A percentile compares a stretch with the other conserved stretches of the same genome.
Evolutionary conservation across 2,888 invertebrate genomes (phyloP).

Genomic region (Acrobasis consociella): DNA sequence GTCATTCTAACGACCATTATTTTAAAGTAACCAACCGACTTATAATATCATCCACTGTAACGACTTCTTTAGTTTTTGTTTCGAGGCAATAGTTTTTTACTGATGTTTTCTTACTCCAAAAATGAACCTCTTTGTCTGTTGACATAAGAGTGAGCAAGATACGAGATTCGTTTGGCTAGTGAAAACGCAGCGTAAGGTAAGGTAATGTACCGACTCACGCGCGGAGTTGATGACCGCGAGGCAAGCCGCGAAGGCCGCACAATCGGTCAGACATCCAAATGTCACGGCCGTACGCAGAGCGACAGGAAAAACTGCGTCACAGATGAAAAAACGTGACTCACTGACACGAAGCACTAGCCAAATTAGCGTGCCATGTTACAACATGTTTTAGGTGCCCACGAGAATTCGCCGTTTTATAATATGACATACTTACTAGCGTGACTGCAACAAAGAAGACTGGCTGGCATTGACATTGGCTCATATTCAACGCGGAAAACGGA

Average conservation of each 20-base stretch:
- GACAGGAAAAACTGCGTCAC: conserved; percentile 75
- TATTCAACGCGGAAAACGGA: conserved; percentile 66
- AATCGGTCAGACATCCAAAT: conserved; percentile 81
- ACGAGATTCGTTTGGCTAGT: conserved; percentile 43
- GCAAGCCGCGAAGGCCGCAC: conserved; percentile 69
- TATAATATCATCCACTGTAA: conserved; percentile 45
- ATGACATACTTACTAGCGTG: conserved; percentile 44
- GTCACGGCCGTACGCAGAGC: conserved; percentile 73
- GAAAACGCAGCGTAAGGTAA: conserved; percentile 60
- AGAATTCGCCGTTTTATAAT: conserved; percentile 43
- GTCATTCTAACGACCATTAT: conserved; percentile 31
- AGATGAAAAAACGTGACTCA: conserved; percentile 76
- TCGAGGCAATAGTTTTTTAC: conserved; percentile 10
- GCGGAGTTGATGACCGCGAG: conserved; percentile 76
- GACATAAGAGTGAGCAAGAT: conserved; percentile 48
- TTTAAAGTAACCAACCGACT: conserved; percentile 24
- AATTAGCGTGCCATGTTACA: conserved; percentile 29
- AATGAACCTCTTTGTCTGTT: conserved; percentile 44
- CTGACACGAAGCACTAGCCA: conserved; percentile 37
- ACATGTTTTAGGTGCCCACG: conserved; percentile 5
- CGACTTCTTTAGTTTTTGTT: conserved; percentile 37
- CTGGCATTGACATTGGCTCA: conserved; percentile 74
- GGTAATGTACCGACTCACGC: conserved; percentile 63
- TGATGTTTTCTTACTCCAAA: conserved; percentile 38
- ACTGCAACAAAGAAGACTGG: conserved; percentile 66